phyloP scores from a whole-genome alignment of 2,888 invertebrate species.

The Panorpa germanica region DNA sequence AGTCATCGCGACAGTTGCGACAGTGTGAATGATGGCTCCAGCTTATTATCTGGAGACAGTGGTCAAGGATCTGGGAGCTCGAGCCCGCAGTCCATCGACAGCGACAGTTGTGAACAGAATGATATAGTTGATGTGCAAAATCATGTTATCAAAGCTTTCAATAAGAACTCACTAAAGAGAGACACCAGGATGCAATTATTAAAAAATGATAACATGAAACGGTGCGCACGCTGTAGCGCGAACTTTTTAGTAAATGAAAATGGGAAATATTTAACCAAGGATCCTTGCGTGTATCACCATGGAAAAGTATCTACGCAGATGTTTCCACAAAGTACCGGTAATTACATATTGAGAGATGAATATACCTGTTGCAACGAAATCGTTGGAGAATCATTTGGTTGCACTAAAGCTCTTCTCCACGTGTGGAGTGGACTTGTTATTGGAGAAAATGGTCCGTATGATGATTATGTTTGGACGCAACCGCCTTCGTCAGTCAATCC shows the following conservation, averaged over 20 bases:
- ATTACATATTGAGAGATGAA: conserved; percentile 14
- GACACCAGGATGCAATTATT: conserved; percentile 20
- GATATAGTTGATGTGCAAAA: no score
- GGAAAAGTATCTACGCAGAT: conserved; percentile 47
- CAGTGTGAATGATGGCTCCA: conserved; percentile 14
- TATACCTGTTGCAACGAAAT: conserved; percentile 45
- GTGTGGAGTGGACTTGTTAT: conserved; percentile 57
- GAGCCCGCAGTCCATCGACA: conserved; percentile 29
- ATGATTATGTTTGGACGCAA: conserved; percentile 41
- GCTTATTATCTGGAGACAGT: conserved; percentile 26
- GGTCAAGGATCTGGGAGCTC: conserved; percentile 33
- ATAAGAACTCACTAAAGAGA: no score
- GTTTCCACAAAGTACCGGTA: conserved; percentile 14
- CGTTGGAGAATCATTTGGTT: conserved; percentile 34
- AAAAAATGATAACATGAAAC: conserved; percentile 21
- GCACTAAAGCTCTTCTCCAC: conserved; percentile 42
- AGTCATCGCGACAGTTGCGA: conserved; percentile 15
- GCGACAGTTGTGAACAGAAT: conserved; percentile 35
- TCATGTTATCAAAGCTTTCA: conserved; percentile 13
- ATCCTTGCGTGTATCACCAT: conserved; percentile 77
- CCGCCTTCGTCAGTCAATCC: conserved; percentile 25
- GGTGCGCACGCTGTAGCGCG: conserved; percentile 54
- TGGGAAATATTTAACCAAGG: conserved; percentile 51
- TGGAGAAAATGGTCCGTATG: conserved; percentile 55
- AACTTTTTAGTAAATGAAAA: conserved; percentile 48